Evolutionary conservation across 2,113 vertebrate genomes (phyloP).

Genomic region (Callopanchax toddi): DNA sequence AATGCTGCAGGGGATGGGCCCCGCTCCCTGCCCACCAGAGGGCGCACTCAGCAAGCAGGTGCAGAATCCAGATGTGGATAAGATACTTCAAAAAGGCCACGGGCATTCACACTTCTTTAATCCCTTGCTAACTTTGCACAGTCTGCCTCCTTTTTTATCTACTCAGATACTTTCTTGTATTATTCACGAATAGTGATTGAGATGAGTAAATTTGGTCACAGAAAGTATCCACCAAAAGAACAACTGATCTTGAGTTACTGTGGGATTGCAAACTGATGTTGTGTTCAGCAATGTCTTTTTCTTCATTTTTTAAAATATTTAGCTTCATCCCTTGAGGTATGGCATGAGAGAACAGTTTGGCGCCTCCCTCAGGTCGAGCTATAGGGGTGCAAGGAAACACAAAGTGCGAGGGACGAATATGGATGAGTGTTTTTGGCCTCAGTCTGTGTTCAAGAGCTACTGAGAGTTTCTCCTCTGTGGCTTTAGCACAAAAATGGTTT

Average conservation of each 20-base stretch:
- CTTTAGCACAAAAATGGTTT: constrained; percentile 65
- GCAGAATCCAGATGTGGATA: constrained; percentile 32
- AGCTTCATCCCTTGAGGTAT: constrained; percentile 27
- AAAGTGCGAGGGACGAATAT: constrained; percentile 61
- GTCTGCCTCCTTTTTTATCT: neutral
- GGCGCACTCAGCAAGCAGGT: constrained; percentile 97
- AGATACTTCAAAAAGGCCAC: neutral
- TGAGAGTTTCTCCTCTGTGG: constrained; percentile 57
- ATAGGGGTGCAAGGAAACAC: constrained; percentile 52
- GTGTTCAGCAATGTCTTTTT: constrained; percentile 9
- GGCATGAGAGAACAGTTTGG: constrained; percentile 35
- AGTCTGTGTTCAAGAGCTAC: constrained; percentile 69
- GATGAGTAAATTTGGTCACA: neutral
- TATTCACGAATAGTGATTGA: constrained; percentile 1
- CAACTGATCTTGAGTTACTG: constrained; percentile 1
- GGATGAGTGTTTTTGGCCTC: constrained; percentile 65
- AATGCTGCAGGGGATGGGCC: constrained; percentile 95
- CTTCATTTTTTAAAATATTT: neutral
- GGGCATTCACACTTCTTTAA: constrained; percentile 1
- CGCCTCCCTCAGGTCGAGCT: constrained; percentile 28
- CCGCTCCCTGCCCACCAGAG: constrained; percentile 83
- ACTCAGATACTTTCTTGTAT: neutral
- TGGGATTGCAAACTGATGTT: constrained; percentile 5
- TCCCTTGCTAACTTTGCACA: neutral
- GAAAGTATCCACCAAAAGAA: constrained; percentile 1